Evolutionary conservation across 2,888 invertebrate species (phyloP).

Genomic region (Oscheius sp.): DNA sequence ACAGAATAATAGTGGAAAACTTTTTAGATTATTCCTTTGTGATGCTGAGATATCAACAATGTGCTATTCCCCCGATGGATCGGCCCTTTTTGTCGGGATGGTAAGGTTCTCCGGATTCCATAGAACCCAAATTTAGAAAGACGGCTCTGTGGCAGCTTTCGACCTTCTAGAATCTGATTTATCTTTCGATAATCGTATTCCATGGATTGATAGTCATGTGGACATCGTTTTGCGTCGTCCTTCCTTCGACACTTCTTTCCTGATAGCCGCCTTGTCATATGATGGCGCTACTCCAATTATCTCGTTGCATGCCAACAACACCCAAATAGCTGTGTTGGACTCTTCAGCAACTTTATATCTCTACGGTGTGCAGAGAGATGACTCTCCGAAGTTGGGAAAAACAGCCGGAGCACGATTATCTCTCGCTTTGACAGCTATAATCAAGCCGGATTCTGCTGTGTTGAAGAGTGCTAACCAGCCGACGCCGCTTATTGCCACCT

Average conservation of each 20-base stretch:
- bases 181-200: conserved; percentile 1
- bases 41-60: conserved; percentile 25
- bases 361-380: conserved; percentile 15
- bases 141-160: conserved; percentile 39
- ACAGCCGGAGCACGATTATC: conserved; percentile 33
- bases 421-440: conserved; percentile 35
- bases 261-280: conserved; percentile 10
- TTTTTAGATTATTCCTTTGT: conserved; percentile 26
- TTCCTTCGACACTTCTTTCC: conserved; percentile 43
- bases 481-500: conserved; percentile 29
- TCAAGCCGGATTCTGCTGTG: conserved; percentile 38
- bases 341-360: conserved; percentile 9
- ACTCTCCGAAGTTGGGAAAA: background rate
- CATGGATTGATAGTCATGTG: conserved; percentile 26
- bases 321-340: conserved; percentile 16
- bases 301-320: background rate
- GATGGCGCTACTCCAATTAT: conserved; percentile 5
- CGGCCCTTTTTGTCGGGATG: conserved; percentile 28
- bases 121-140: conserved; percentile 23
- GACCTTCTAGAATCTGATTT: conserved; percentile 38
- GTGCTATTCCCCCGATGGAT: conserved; percentile 29
- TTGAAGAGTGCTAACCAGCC: conserved; percentile 27
- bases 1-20: background rate
- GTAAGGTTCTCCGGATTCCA: background rate
- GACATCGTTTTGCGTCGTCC: conserved; percentile 32